Base-by-base conservation (phyloP, 2,113 vertebrate genomes). In the Speoplatyrhinus poulsoni region DNA sequence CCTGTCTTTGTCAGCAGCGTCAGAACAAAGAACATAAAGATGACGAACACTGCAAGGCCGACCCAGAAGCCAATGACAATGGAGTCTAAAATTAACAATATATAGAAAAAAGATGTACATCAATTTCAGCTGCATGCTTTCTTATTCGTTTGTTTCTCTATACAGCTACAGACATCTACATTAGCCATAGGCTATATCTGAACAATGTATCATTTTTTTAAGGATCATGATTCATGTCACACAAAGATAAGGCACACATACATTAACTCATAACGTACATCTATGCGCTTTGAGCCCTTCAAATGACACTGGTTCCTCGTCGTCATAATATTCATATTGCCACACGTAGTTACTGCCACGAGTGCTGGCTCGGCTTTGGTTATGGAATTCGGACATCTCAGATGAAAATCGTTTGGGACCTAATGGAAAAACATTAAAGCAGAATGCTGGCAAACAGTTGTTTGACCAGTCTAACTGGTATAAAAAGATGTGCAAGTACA, bases 21-120 rank as follows among this genome's bases (percentile, higher is more conserved):
- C 83, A 98, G 92, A 60, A 98, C 94, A 71, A 98, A 98, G 91
- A 98, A 98, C 96, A 98, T 98, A 85, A 98, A 98, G 81, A 98
- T 93, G 84, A 98, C 95, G 69, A 98, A 98, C 66, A 98, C 96
- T 0, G 95, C 96, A 2, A 98, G 93, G 70, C 96, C 96, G 10
- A 98, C 95, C 96, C 96, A 98, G 92, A 98, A 98, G 75, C 96
- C 95, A 73, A 98, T 98, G 79, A 98, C 96, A 76, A 98, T 97
- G 70, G 96, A 98, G 91, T 98, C 96, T 98, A 92, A 49, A 93
- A 90, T 63, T 58, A 55, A 62, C 79, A 17, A 77, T 36, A 46
- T 13, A 46, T 10, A 61, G 3, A 46, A n/a, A 41, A 55, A 55
- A 12, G 13, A n/a, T 52, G 12, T 50, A 52, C 12, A 52, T 10